phyloP scores from a whole-genome alignment of 2,797 vertebrate species.

The Brachyrhaphis roseni region DNA sequence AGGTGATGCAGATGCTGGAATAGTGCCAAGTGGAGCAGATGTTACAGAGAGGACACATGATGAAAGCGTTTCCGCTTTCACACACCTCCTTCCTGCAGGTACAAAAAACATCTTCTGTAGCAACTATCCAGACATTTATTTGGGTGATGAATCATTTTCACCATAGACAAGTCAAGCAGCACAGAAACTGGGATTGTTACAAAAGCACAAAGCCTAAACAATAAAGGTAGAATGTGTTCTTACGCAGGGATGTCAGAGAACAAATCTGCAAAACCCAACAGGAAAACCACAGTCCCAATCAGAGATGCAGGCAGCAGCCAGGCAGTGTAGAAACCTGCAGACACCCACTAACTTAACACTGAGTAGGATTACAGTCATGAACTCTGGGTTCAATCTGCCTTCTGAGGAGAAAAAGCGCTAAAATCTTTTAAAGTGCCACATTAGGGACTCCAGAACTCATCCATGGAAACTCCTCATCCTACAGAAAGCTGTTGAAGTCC shows the following conservation, averaged over 20 bases:
- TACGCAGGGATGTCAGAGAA: slow-evolving; percentile 74
- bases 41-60: slow-evolving; percentile 84
- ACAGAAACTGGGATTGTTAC: neutral
- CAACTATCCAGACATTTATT: neutral
- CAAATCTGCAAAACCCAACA: slow-evolving; percentile 75
- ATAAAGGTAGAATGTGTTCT: slow-evolving; percentile 44
- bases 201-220: neutral
- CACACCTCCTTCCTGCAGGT: slow-evolving; percentile 79
- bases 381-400: neutral
- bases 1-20: slow-evolving; percentile 79
- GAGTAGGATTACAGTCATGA: neutral
- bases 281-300: slow-evolving; percentile 75
- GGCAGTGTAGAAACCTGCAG: slow-evolving; percentile 80
- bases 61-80: slow-evolving; percentile 51
- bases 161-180: neutral
- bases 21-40: slow-evolving; percentile 84
- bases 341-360: neutral
- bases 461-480: neutral
- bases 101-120: neutral
- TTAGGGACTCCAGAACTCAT: neutral
- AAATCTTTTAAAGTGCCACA: neutral
- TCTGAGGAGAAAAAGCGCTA: neutral
- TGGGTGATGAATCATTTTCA: neutral
- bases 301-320: slow-evolving; percentile 81
- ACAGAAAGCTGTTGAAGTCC: neutral